Evolutionary conservation across 1,140 invertebrate genomes (phyloP).

Genomic region (Papilio machaon): DNA sequence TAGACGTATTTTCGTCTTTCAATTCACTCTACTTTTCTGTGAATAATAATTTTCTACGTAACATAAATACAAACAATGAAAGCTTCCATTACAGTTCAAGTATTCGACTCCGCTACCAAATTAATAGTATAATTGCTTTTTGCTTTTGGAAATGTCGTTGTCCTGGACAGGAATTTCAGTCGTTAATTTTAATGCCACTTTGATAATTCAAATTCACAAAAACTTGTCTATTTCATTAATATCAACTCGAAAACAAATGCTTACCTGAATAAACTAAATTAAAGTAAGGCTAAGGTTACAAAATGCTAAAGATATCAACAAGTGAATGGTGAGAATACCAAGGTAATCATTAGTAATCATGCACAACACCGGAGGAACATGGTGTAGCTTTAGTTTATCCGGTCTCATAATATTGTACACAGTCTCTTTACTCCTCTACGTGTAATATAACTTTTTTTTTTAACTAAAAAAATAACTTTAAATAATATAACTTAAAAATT

Average conservation of each 20-base stretch:
- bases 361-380: too few relatives aligned
- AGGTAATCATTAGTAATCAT: too few relatives aligned
- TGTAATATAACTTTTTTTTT: too few relatives aligned
- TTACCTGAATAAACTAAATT: not conserved
- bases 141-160: constrained; percentile 16
- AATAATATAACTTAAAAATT: too few relatives aligned
- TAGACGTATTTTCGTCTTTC: too few relatives aligned
- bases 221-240: constrained; percentile 4
- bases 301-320: too few relatives aligned
- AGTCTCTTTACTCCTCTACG: too few relatives aligned
- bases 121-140: constrained; percentile 28
- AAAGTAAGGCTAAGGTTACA: not conserved
- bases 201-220: constrained; percentile 15
- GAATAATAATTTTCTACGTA: not conserved
- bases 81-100: constrained; percentile 16
- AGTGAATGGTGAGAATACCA: too few relatives aligned
- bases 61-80: constrained; percentile 11
- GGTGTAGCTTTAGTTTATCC: too few relatives aligned
- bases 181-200: constrained; percentile 7
- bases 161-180: not conserved
- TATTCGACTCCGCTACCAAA: not conserved
- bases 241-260: not conserved
- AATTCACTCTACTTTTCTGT: not conserved
- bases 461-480: too few relatives aligned
- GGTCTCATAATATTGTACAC: too few relatives aligned